Percentiles rank a stretch among this genome's conserved stretches.
phyloP scores from a whole-genome alignment of 2,113 vertebrate genomes.

The Tychaedon coryphoeus region DNA sequence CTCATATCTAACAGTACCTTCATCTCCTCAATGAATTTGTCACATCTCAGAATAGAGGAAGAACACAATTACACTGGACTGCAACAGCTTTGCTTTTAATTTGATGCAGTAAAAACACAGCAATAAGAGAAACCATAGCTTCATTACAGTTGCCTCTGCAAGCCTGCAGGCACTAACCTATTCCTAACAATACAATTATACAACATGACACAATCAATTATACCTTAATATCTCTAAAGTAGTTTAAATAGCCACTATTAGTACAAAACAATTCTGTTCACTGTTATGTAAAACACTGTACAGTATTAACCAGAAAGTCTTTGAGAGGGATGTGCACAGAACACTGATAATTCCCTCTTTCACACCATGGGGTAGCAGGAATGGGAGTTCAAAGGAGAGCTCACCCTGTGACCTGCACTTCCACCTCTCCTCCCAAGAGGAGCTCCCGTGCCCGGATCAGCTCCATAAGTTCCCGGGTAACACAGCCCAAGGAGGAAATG shows the following conservation, averaged over 20 bases:
- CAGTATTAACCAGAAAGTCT: neutral
- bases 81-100: neutral
- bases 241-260: neutral
- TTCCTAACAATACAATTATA: neutral
- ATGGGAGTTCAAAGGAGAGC: neutral
- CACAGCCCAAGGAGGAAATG: neutral
- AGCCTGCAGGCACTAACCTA: neutral
- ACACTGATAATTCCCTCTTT: fast-evolving
- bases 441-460: neutral
- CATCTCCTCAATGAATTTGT: neutral
- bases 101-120: neutral
- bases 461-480: fast-evolving
- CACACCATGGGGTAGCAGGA: fast-evolving
- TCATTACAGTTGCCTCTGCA: neutral
- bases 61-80: neutral
- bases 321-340: neutral
- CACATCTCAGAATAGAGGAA: neutral
- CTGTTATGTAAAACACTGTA: neutral
- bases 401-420: neutral
- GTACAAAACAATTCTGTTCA: neutral
- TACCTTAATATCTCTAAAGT: neutral
- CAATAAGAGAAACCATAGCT: neutral
- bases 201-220: neutral
- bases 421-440: neutral
- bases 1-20: neutral